These are phyloP conservation scores for Microtus oregoni DNA, from an alignment of 2,113 vertebrate genomes.

Conservation along the genomic window DNA sequence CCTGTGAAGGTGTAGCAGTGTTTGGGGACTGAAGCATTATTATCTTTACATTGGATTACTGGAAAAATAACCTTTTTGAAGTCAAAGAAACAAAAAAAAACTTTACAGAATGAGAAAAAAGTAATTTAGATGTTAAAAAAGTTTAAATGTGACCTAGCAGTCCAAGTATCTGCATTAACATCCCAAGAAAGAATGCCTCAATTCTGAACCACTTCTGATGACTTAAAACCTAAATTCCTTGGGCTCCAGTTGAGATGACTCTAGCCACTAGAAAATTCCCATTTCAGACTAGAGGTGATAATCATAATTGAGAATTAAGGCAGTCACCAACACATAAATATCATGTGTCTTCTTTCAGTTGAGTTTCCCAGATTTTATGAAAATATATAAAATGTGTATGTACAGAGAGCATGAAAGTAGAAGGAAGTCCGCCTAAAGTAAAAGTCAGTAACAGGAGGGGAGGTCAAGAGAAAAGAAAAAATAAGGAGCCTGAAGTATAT, in stretches of 20 bases:
- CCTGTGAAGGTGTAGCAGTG: conserved; percentile 9
- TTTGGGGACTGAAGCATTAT: conserved; percentile 65
- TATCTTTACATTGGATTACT: conserved; percentile 52
- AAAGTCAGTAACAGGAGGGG: not conserved
- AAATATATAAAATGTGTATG: not conserved
- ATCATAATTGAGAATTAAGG: not conserved
- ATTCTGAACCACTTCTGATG: not conserved
- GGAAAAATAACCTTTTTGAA: conserved; percentile 72
- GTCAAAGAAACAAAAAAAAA: conserved; percentile 67
- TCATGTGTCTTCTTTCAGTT: not conserved
- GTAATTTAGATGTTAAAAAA: conserved; percentile 51
- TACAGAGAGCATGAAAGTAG: not conserved
- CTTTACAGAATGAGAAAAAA: conserved; percentile 71
- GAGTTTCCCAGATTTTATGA: not conserved
- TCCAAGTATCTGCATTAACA: conserved; percentile 17
- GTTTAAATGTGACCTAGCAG: conserved; percentile 53
- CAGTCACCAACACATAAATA: not conserved
- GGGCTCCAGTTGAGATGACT: not conserved
- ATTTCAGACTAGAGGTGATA: not conserved
- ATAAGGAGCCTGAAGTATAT: not conserved
- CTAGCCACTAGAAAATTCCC: conserved; percentile 2
- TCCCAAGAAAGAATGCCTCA: not conserved
- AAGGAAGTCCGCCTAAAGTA: not conserved
- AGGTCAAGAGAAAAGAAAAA: not conserved
- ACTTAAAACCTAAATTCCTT: conserved; percentile 6